phyloP scores from a whole-genome alignment of 2,113 vertebrate species.

The Toxostoma redivivum region DNA sequence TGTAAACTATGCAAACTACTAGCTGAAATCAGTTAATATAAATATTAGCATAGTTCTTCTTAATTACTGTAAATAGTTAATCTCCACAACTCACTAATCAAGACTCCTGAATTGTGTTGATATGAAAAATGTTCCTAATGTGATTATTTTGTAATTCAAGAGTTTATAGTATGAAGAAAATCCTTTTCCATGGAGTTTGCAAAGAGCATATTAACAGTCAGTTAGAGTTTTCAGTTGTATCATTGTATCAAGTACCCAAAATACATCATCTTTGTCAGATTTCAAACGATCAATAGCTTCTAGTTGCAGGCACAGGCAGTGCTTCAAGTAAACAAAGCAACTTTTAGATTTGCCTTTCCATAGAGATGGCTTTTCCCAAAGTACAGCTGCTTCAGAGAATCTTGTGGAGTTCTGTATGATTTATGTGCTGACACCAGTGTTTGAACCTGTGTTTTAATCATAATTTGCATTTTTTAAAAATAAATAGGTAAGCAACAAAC shows the following conservation, averaged over 20 bases:
- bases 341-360: neutral
- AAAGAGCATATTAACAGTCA: neutral
- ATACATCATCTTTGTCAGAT: neutral
- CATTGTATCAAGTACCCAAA: neutral
- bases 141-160: neutral
- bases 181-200: neutral
- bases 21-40: neutral
- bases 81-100: neutral
- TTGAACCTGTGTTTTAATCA: neutral
- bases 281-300: neutral
- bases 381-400: neutral
- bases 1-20: neutral
- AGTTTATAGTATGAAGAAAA: neutral
- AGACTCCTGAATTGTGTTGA: neutral
- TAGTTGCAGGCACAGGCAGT: neutral
- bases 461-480: neutral
- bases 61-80: neutral
- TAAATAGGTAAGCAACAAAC: neutral
- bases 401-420: neutral
- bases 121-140: neutral
- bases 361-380: neutral
- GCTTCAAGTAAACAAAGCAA: neutral
- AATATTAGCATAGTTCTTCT: neutral
- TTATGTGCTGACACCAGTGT: neutral
- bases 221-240: neutral